Conservation (phyloP, 2,113 vertebrate species). For the Sinosuthora webbiana region DNA sequence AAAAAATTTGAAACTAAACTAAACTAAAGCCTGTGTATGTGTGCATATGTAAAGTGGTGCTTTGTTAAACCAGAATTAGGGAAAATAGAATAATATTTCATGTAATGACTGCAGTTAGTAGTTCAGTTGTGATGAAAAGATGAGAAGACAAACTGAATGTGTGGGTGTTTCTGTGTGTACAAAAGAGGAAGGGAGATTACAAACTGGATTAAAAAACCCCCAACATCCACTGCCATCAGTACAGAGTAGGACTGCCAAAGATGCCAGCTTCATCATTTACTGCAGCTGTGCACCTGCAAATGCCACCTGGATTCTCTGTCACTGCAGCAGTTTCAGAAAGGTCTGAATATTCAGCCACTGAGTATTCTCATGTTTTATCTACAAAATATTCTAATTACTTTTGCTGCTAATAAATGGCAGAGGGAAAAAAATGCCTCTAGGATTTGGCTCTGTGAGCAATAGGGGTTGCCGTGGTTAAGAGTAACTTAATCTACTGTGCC, state of each 20-base stretch:
- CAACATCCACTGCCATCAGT: neutral
- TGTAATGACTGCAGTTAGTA: neutral
- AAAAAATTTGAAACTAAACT: neutral
- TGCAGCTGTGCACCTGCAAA: conserved; percentile 39
- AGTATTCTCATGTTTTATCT: conserved; percentile 31
- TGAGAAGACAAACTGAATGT: neutral
- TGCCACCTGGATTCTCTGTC: conserved; percentile 37
- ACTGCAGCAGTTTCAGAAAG: conserved; percentile 2
- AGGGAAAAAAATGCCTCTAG: neutral
- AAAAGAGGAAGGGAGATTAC: neutral
- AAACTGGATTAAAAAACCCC: neutral
- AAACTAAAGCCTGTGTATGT: neutral
- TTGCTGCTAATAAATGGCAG: conserved; percentile 34
- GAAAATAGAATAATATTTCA: neutral
- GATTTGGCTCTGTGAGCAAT: conserved; percentile 16
- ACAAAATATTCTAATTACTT: conserved; percentile 48
- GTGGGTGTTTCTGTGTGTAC: neutral
- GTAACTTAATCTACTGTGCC: conserved; percentile 37
- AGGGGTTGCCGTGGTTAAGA: conserved; percentile 25
- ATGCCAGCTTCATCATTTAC: conserved; percentile 2
- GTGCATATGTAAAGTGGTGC: neutral
- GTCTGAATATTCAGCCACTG: conserved; percentile 16
- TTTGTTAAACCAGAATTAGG: conserved; percentile 2
- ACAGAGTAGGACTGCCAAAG: neutral
- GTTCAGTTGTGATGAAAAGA: neutral